phyloP scores from a whole-genome alignment of 2,113 vertebrate genomes.

The Gnathonemus echidnorhynchus region DNA sequence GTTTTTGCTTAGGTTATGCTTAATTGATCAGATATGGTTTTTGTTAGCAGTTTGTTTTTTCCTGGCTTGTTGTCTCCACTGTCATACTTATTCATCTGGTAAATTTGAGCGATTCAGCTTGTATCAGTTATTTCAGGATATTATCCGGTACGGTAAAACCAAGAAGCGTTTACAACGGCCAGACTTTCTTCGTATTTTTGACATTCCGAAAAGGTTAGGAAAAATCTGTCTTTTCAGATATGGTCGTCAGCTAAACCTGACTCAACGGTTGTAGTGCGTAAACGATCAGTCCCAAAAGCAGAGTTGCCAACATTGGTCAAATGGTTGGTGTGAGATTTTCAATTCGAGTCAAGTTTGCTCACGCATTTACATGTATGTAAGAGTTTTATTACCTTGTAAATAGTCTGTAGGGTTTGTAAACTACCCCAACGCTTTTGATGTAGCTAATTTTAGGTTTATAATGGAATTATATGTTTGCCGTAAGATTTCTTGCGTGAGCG shows the following conservation, averaged over 20 bases:
- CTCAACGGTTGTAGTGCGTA: neutral
- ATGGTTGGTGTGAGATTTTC: too few species aligned
- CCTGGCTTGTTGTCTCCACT: conserved; percentile 39
- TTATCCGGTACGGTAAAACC: conserved; percentile 65
- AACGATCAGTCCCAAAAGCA: neutral
- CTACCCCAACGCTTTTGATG: too few species aligned
- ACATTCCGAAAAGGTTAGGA: conserved; percentile 60
- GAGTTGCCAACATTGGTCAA: too few species aligned
- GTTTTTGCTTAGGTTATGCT: conserved; percentile 4
- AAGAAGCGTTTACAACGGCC: conserved; percentile 44
- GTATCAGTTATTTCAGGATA: conserved; percentile 52
- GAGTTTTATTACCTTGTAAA: too few species aligned
- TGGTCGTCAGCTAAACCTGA: neutral
- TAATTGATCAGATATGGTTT: conserved; percentile 45
- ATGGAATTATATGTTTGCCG: too few species aligned
- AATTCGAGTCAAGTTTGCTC: too few species aligned
- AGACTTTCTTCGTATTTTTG: conserved; percentile 38
- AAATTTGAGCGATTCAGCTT: conserved; percentile 3
- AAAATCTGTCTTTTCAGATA: neutral
- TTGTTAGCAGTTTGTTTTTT: conserved; percentile 47
- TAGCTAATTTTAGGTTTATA: too few species aligned
- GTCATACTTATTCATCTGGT: conserved; percentile 18
- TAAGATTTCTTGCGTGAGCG: too few species aligned
- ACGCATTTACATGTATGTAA: too few species aligned
- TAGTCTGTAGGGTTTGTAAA: too few species aligned